Base-by-base conservation (phyloP, 2,888 invertebrate genomes). In the Rhingia rostrata region DNA sequence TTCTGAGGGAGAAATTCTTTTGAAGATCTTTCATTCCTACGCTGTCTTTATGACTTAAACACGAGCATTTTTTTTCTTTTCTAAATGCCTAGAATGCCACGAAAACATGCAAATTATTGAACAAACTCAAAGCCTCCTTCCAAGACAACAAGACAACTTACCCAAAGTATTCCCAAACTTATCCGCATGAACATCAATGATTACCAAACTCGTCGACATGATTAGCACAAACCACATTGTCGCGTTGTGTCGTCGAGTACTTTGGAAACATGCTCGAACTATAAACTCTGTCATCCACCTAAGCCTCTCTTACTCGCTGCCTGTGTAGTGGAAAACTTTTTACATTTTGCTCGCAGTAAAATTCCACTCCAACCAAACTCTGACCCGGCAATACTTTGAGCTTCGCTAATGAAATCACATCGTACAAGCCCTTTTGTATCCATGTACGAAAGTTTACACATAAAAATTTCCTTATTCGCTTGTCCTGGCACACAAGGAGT, bases 201-300 rank as follows among this genome's bases (percentile, higher is more conserved):
- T 79, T 73, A 79, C 66, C 73, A 58, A 72, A 60, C 58, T 66
- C 66, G 53, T 72, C 72, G 79, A 70, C 70, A 78, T 64, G 69
- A 78, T 70, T 61, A 72, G 58, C 37, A 51, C 22, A 33, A 7
- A 61, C 51, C 35, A 56, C 53, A 39, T 39, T 4, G 12, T 10
- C 6, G 41, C 41, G 10, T 4, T 10, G 9, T 41, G 60, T 43
- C 41, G 37, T 47, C 56, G 41, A 37, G 9, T 47, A 35, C 49
- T 51, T 35, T 9, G n/a, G 39, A 41, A 78, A 63, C 63, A 78
- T 63, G 49, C 39, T 35, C 43, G n/a, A 64, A 32, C 70, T 70
- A 43, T 70, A 70, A 78, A 70, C 37, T 51, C 30, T 33, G 12
- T 60, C 43, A 51, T 32, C 49, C 51, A 60, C 33, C 41, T 39